Base-by-base conservation (phyloP, 2,797 vertebrate species). In the Lates japonicus region DNA sequence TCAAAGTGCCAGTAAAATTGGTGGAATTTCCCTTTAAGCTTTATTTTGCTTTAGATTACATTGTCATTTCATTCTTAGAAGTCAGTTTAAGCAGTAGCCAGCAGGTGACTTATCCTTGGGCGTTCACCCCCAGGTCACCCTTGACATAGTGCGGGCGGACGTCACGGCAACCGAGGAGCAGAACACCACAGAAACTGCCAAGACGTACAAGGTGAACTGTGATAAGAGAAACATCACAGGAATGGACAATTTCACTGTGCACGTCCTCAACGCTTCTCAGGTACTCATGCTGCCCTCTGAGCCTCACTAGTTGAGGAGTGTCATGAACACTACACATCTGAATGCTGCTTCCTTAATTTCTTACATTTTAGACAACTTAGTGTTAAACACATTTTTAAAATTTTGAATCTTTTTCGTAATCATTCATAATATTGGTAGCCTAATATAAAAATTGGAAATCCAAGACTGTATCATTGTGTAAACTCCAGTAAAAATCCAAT, bases 211-310 rank as follows among this genome's bases (percentile, higher is more conserved):
- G 89, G 97, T 99, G 69, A 98, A 55, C 94, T 99, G 98, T 76
- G 97, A 98, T 59, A 96, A 95, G 85, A 96, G 97, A 46, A 99
- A 97, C 86, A 65, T 93, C 57, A 97, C 96, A 0, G 96, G 93
- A 3, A 29, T 95, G 2, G 94, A 94, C 0, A 92, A 55, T 79
- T 94, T 96, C 78, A 92, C 93, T 0, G 94, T 98, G 67, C 97
- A 96, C 69, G 95, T 99, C 87, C 96, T 99, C 62, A 98, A 98
- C 58, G 92, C 95, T 29, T 97, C 98, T 0, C 98, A 99, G 96
- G 98, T 99, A 90, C 1, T 14, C 0, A 31, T 19, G 20, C 2
- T 41, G 37, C 29, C 33, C n/a, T 44, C 16, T 37, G n/a, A 65
- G 14, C 5, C 31, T 54, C 54, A 57, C 35, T 25, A 6, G 1